These are phyloP conservation scores for Goniozus legneri DNA, from an alignment of 1,140 invertebrate genomes.

Conservation along the genomic window DNA sequence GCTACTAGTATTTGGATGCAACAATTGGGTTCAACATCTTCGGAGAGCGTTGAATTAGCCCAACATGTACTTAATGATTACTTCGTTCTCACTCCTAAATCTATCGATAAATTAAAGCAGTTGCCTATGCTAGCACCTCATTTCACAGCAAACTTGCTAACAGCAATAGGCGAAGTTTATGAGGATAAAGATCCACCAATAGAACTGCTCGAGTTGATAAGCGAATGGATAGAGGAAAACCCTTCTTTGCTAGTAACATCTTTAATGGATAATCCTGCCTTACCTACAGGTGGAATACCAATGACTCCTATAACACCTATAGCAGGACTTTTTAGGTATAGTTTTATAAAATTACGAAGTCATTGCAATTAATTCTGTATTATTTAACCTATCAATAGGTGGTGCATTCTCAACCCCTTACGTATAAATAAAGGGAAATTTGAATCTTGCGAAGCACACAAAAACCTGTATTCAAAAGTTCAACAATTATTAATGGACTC, in stretches of 20 bases:
- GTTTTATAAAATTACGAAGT: neutral
- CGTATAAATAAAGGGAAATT: constrained; percentile 13
- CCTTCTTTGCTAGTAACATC: constrained; percentile 67
- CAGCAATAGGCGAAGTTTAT: constrained; percentile 76
- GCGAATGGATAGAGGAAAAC: constrained; percentile 57
- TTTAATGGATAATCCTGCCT: constrained; percentile 63
- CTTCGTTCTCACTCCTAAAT: constrained; percentile 67
- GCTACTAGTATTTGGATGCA: constrained; percentile 83
- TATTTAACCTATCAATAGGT: constrained; percentile 22
- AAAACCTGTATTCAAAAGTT: constrained; percentile 46
- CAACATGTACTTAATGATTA: constrained; percentile 76
- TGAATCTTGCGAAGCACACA: constrained; percentile 30
- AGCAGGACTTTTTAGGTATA: constrained; percentile 64
- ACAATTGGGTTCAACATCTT: constrained; percentile 74
- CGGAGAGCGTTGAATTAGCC: constrained; percentile 66
- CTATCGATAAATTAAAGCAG: constrained; percentile 62
- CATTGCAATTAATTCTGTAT: neutral
- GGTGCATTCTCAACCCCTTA: constrained; percentile 48
- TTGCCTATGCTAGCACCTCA: constrained; percentile 69
- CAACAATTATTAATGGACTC: constrained; percentile 52
- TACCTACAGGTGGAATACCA: constrained; percentile 73
- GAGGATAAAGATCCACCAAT: constrained; percentile 44
- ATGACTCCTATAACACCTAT: constrained; percentile 81
- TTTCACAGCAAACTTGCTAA: constrained; percentile 77
- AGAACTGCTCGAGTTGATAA: constrained; percentile 40